Conservation (phyloP, 1,140 invertebrate species). For the Drosophila nigromelanica region DNA sequence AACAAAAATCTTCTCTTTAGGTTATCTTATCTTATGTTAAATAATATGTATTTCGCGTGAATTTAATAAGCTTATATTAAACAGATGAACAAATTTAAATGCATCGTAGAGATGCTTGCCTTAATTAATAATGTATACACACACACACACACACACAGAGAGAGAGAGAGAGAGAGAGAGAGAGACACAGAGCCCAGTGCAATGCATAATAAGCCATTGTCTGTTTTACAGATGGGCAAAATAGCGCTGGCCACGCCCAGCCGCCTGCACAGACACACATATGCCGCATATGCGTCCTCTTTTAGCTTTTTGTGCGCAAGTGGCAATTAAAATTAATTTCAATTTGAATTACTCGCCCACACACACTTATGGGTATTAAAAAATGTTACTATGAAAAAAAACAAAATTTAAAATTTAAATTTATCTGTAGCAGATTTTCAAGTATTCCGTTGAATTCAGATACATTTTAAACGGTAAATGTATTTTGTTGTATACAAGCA, state of each 20-base stretch:
- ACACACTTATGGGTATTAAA: constrained; percentile 12
- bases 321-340: constrained; percentile 81
- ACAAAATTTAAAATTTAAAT: not conserved
- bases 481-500: no score
- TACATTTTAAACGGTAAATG: no score
- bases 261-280: not conserved
- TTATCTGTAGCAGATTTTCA: no score
- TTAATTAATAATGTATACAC: constrained; percentile 51
- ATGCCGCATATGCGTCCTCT: not conserved
- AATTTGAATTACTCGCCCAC: constrained; percentile 66
- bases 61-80: not conserved
- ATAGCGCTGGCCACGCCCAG: constrained; percentile 30
- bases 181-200: constrained; percentile 17
- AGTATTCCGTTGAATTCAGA: no score
- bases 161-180: not conserved
- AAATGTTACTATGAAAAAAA: constrained; percentile 20
- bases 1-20: no score
- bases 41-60: no score
- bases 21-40: no score
- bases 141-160: constrained; percentile 17
- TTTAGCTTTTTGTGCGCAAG: constrained; percentile 32
- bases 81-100: not conserved
- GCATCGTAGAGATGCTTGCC: constrained; percentile 1
- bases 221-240: constrained; percentile 41
- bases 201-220: constrained; percentile 50